Percentiles rank a stretch among this genome's conserved stretches.
Evolutionary conservation across 1,140 invertebrate genomes (phyloP).

Genomic region (Pristionchus pacificus): DNA sequence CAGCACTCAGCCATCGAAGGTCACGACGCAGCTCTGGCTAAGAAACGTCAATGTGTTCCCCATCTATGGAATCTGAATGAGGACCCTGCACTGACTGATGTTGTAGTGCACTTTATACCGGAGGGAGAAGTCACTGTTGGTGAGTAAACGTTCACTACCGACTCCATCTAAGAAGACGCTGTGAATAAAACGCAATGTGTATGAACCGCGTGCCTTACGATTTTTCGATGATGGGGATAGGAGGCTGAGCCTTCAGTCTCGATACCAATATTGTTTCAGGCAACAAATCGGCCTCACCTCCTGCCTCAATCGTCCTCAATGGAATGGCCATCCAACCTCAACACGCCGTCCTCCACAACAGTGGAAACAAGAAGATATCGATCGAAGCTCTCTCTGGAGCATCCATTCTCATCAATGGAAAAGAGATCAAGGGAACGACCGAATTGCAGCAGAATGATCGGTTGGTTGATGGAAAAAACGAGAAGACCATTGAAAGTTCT

Average conservation of each 20-base stretch:
- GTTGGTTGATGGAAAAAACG: too few relatives aligned
- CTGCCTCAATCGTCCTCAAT: conserved; percentile 60
- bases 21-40: conserved; percentile 49
- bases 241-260: too few relatives aligned
- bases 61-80: conserved; percentile 67
- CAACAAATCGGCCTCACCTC: conserved; percentile 34
- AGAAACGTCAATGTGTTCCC: conserved; percentile 62
- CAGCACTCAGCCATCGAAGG: too few relatives aligned
- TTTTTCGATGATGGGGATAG: conserved; percentile 36
- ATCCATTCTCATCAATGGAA: conserved; percentile 64
- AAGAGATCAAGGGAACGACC: conserved; percentile 59
- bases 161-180: conserved; percentile 43
- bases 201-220: too few relatives aligned
- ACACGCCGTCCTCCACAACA: conserved; percentile 63
- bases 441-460: conserved; percentile 65
- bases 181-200: conserved; percentile 1
- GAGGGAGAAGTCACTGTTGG: conserved; percentile 61
- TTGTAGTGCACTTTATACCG: conserved; percentile 64
- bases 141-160: conserved; percentile 40
- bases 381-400: conserved; percentile 51
- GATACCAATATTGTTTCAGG: too few relatives aligned
- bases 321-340: conserved; percentile 65
- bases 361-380: conserved; percentile 51
- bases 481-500: too few relatives aligned
- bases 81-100: conserved; percentile 65